These are phyloP conservation scores for Gorilla gorilla DNA, from an alignment of 2,113 vertebrate genomes.

Conservation along the genomic window DNA sequence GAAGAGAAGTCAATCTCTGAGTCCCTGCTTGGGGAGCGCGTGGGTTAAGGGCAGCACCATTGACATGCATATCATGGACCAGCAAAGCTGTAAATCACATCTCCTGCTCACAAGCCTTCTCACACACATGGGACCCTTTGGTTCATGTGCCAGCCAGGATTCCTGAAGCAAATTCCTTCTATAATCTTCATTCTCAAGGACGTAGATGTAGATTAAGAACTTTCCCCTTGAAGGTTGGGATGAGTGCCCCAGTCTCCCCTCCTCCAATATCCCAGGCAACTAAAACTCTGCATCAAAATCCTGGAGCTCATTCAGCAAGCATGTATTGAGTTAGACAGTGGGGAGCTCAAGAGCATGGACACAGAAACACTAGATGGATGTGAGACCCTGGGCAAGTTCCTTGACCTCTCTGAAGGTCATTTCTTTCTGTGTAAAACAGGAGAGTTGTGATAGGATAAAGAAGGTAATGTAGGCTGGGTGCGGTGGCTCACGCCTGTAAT, in stretches of 20 bases:
- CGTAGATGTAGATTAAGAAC: not conserved
- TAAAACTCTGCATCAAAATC: not conserved
- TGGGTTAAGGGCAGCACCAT: not conserved
- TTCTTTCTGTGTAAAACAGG: not conserved
- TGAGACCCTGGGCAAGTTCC: not conserved
- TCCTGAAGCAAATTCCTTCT: not conserved
- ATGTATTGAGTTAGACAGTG: not conserved
- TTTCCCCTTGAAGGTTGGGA: not conserved
- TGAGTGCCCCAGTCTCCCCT: not conserved
- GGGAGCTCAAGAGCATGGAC: not conserved
- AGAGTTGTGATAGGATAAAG: not conserved
- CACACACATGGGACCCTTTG: fast-evolving
- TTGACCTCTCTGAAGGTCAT: not conserved
- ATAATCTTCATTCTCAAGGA: not conserved
- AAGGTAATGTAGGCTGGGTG: no score
- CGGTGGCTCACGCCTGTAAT: no score
- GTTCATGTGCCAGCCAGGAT: not conserved
- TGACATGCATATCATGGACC: fast-evolving
- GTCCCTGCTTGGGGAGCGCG: not conserved
- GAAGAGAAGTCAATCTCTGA: not conserved
- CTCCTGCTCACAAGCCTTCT: not conserved
- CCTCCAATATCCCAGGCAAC: not conserved
- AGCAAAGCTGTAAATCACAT: fast-evolving
- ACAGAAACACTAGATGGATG: not conserved
- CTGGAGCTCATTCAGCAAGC: not conserved